Percentiles rank a stretch among this genome's conserved stretches.
Conservation (phyloP, 2,888 invertebrate genomes). For the Chymomyza caudatula region DNA sequence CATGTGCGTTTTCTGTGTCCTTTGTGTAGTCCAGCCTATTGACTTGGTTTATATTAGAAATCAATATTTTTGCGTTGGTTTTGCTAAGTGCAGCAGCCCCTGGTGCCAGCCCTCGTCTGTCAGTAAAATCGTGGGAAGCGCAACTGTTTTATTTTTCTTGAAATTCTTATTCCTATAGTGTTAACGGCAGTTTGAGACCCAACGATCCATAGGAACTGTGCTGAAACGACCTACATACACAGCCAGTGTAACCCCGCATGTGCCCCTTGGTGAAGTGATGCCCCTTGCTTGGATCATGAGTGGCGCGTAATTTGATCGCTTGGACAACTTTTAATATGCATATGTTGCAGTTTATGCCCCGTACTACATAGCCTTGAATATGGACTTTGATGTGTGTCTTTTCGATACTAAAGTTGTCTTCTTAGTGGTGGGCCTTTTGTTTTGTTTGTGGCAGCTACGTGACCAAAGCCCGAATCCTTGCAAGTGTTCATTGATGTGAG, state of each 20-base stretch:
- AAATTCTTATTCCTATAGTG: constrained; percentile 17
- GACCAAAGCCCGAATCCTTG: constrained; percentile 53
- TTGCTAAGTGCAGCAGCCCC: constrained; percentile 38
- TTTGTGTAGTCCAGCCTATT: constrained; percentile 1
- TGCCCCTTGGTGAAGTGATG: background rate
- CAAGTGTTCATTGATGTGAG: constrained; percentile 65
- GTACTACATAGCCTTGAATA: constrained; percentile 25
- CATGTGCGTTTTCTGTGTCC: constrained; percentile 55
- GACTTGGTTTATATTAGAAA: constrained; percentile 51
- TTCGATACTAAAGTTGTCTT: background rate
- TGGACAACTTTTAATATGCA: constrained; percentile 42
- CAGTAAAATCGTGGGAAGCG: background rate
- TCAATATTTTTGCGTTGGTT: constrained; percentile 65
- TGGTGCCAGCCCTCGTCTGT: background rate
- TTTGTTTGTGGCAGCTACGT: constrained; percentile 47
- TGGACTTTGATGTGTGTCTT: constrained; percentile 26
- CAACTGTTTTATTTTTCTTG: constrained; percentile 13
- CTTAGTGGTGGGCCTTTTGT: background rate
- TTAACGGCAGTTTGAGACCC: constrained; percentile 22
- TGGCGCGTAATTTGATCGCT: constrained; percentile 16
- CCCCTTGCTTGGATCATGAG: background rate
- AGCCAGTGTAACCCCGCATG: background rate
- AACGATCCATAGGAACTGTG: background rate
- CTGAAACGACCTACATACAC: constrained; percentile 25
- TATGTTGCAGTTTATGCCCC: constrained; percentile 44